Evolutionary conservation across 2,888 invertebrate species (phyloP), one percentile per base, ranked within the genome.

Genomic region (Dascillus cervinus): DNA sequence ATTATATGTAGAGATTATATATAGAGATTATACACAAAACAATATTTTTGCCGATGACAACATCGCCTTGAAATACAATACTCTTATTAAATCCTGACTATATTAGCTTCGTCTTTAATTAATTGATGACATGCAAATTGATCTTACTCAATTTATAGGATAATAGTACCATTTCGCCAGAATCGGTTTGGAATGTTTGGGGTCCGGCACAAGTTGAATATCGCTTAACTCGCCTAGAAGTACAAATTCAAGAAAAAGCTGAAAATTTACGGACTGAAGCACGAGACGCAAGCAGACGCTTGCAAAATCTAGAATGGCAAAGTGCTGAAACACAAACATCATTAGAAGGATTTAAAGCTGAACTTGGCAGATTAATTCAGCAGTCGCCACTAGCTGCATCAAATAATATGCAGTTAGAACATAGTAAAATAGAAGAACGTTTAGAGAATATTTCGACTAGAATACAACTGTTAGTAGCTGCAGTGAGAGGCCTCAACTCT

Each of bases 231-330:
- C 55, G 58, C 29, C 48, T 70, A 9, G 62, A 70, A 48, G 56
- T 60, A 0, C 60, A 62, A 39, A 58, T 56, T 12, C 46, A 56
- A 28, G 69, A 62, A 9, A 64, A 64, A 22, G 50, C 62, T 37
- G 68, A 69, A 9, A 56, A 57, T 0, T 33, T 70, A 22, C 55
- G 50, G 20, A 50, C 54, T 1, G 68, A 69, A 32, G 51, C 70
- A 24, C 44, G 62, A 26, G 64, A 70, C 28, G 55, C 62, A 11
- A 50, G 55, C 15, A 55, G 60, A 12, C 55, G 64, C 17, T 37
- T 68, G 20, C 64, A 67, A 27, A 54, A 58, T 13, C 44, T 69
- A 4, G 70, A 71, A 44, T 61, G 60, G 46, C 56, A 66, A 28
- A 60, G 58, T 22, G 56, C 56, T 1, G 53, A 65, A 28, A 52